Conservation (phyloP, 2,888 invertebrate species). For the Mystacides longicornis region DNA sequence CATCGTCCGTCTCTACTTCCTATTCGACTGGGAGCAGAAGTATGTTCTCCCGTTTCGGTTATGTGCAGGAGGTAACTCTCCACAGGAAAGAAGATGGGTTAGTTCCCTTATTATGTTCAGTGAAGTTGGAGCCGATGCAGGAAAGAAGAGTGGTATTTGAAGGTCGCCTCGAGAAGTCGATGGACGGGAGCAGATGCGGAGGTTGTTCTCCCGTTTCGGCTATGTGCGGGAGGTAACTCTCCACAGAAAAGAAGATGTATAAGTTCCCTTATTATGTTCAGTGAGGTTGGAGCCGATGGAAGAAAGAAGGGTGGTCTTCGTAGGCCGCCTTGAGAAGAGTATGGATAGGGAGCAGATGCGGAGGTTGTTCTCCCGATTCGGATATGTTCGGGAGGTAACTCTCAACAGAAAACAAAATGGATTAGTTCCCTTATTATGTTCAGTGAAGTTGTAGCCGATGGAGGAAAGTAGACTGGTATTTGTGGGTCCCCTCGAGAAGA, state of each 20-base stretch:
- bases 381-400: slow-evolving; percentile 72
- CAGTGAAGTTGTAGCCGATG: slow-evolving; percentile 37
- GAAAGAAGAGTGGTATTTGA: slow-evolving; percentile 85
- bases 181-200: slow-evolving; percentile 63
- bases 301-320: slow-evolving; percentile 81
- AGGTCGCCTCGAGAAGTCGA: slow-evolving; percentile 66
- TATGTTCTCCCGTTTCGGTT: no score
- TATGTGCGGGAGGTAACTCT: slow-evolving; percentile 73
- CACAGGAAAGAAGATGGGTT: no score
- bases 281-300: slow-evolving; percentile 48
- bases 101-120: no score
- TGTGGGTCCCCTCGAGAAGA: slow-evolving; percentile 71
- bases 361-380: slow-evolving; percentile 66
- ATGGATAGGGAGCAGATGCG: slow-evolving; percentile 64
- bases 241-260: slow-evolving; percentile 78
- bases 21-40: no score
- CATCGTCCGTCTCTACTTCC: no score
- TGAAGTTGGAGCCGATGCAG: slow-evolving; percentile 47
- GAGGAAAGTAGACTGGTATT: slow-evolving; percentile 85
- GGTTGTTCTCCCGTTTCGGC: slow-evolving; percentile 70
- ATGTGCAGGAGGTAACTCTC: no score
- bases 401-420: slow-evolving; percentile 76
- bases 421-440: no score
- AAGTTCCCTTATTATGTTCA: no score
- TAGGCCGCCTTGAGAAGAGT: slow-evolving; percentile 69